Conservation (phyloP, 2,888 invertebrate species). For the Leptarthrus brevirostris region DNA sequence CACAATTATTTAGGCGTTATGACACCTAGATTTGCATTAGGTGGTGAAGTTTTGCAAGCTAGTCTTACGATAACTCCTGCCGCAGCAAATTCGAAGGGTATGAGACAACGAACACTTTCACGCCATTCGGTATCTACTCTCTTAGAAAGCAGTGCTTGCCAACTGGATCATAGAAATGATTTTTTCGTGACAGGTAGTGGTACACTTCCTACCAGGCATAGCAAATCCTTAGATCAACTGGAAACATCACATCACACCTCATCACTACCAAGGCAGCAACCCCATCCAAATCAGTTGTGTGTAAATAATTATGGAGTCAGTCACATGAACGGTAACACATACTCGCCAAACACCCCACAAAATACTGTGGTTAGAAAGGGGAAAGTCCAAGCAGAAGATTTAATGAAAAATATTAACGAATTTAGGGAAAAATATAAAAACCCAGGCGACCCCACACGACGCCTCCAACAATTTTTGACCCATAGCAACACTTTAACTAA, state of each 20-base stretch:
- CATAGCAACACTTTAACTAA: conserved; percentile 24
- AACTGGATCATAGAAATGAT: conserved; percentile 54
- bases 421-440: conserved; percentile 75
- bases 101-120: conserved; percentile 67
- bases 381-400: conserved; percentile 69
- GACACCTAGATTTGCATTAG: conserved; percentile 71
- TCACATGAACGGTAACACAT: conserved; percentile 29
- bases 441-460: conserved; percentile 66
- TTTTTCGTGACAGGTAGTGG: conserved; percentile 61
- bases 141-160: conserved; percentile 61
- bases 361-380: conserved; percentile 57
- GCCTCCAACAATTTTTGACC: conserved; percentile 53
- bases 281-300: conserved; percentile 44
- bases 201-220: conserved; percentile 78
- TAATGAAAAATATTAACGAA: conserved; percentile 73
- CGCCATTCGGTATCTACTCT: conserved; percentile 73
- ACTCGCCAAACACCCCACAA: conserved; percentile 51
- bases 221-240: conserved; percentile 84
- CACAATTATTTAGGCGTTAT: conserved; percentile 65
- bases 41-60: conserved; percentile 73
- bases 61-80: conserved; percentile 75
- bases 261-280: conserved; percentile 53
- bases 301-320: not conserved
- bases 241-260: conserved; percentile 68
- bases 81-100: conserved; percentile 56